Conservation (phyloP, 2,113 vertebrate genomes). For the Lynx canadensis region DNA sequence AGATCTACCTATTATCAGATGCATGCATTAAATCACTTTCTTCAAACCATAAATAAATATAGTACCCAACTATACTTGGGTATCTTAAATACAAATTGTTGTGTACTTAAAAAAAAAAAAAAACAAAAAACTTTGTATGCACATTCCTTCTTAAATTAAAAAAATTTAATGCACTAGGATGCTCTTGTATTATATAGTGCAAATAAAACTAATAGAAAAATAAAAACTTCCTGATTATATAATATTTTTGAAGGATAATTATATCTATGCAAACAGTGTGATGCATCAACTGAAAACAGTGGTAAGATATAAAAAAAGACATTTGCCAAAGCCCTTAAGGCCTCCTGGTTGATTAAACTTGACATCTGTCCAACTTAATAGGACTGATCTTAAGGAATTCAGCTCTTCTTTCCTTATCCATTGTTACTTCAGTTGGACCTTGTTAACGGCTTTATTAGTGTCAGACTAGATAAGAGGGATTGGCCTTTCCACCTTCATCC, state of each 20-base stretch:
- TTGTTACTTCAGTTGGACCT: slow-evolving; percentile 22
- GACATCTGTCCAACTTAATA: slow-evolving; percentile 59
- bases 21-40: slow-evolving; percentile 1
- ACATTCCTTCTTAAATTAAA: slow-evolving; percentile 30
- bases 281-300: slow-evolving; percentile 40
- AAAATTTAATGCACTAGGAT: neutral
- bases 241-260: slow-evolving; percentile 30
- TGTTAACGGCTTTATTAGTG: slow-evolving; percentile 32
- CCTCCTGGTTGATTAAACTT: slow-evolving; percentile 56
- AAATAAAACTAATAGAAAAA: slow-evolving; percentile 24
- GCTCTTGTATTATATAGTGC: neutral
- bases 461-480: slow-evolving; percentile 55
- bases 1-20: neutral
- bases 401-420: neutral
- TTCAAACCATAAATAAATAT: slow-evolving; percentile 6
- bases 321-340: slow-evolving; percentile 36
- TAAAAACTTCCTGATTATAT: slow-evolving; percentile 17
- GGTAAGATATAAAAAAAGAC: slow-evolving; percentile 49
- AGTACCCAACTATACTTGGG: neutral
- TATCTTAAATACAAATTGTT: slow-evolving; percentile 39
- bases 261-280: neutral
- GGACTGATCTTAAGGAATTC: slow-evolving; percentile 26
- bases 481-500: neutral
- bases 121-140: neutral
- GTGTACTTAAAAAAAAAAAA: neutral